Conservation (phyloP, 2,797 vertebrate genomes). For the Hydrophis major region DNA sequence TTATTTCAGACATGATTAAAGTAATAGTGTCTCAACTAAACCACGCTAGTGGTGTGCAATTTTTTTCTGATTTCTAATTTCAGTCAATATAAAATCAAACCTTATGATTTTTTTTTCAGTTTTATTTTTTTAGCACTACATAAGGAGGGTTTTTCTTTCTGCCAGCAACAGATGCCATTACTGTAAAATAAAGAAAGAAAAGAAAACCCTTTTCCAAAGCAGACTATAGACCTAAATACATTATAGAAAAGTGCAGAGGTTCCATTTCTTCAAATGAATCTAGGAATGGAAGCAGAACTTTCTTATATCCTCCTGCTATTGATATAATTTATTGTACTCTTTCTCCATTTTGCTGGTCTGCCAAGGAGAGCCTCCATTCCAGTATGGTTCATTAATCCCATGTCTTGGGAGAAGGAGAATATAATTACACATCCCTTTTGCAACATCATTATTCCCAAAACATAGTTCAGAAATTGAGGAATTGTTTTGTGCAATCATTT, state of each 20-base stretch:
- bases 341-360: neutral
- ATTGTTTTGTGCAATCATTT: neutral
- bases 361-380: neutral
- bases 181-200: neutral
- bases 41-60: slow-evolving; percentile 6
- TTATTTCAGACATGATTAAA: slow-evolving; percentile 10
- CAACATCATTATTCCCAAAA: neutral
- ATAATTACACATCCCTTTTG: neutral
- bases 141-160: neutral
- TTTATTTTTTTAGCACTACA: neutral
- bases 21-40: slow-evolving; percentile 36
- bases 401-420: neutral
- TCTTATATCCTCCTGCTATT: neutral
- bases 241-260: neutral
- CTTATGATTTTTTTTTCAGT: slow-evolving; percentile 19
- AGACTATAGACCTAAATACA: neutral
- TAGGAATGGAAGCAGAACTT: neutral
- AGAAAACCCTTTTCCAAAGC: neutral
- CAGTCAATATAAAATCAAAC: neutral
- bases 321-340: neutral
- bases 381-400: neutral
- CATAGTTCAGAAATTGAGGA: neutral
- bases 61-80: neutral
- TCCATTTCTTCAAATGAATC: neutral
- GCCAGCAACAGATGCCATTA: neutral